Percentiles rank a stretch among this genome's conserved stretches.
These are phyloP conservation scores for Argentina silus DNA, from an alignment of 2,797 vertebrate genomes.

Conservation along the genomic window DNA sequence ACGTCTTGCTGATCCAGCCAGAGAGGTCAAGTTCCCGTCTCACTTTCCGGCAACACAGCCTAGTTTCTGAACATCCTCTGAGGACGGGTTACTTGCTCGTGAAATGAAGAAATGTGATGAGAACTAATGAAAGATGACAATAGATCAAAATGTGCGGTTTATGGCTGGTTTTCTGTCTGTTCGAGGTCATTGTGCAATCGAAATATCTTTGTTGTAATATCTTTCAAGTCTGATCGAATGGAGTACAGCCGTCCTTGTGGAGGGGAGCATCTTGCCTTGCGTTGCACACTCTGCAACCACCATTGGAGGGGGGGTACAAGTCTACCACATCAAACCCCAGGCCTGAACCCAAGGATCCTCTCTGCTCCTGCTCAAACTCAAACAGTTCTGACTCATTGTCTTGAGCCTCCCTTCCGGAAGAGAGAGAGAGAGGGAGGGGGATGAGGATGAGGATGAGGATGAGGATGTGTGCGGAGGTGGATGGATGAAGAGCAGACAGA, in stretches of 20 bases:
- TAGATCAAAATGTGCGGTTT: not conserved
- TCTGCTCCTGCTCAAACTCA: not conserved
- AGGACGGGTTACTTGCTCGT: not conserved
- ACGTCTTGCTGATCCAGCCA: slow-evolving; percentile 49
- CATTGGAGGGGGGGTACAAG: not conserved
- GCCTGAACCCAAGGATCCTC: not conserved
- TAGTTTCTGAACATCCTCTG: slow-evolving; percentile 28
- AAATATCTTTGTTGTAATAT: too few relatives aligned
- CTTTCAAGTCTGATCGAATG: too few relatives aligned
- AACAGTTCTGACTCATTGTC: not conserved
- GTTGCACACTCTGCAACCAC: not conserved
- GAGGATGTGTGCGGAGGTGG: too few relatives aligned
- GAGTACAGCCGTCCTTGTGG: too few relatives aligned
- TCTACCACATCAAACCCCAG: not conserved
- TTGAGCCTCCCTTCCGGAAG: not conserved
- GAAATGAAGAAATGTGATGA: slow-evolving; percentile 10
- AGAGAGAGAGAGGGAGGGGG: not conserved
- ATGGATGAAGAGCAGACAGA: slow-evolving; percentile 20
- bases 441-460: not conserved
- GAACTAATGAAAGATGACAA: not conserved
- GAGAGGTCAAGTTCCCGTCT: slow-evolving; percentile 46
- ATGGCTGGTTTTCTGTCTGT: too few relatives aligned
- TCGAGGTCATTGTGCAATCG: too few relatives aligned
- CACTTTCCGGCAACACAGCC: slow-evolving; percentile 5
- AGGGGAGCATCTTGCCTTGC: too few relatives aligned